Percentiles rank a stretch among this genome's conserved stretches.
phyloP scores from a whole-genome alignment of 1,140 invertebrate species.

The Adoxophyes honmai region DNA sequence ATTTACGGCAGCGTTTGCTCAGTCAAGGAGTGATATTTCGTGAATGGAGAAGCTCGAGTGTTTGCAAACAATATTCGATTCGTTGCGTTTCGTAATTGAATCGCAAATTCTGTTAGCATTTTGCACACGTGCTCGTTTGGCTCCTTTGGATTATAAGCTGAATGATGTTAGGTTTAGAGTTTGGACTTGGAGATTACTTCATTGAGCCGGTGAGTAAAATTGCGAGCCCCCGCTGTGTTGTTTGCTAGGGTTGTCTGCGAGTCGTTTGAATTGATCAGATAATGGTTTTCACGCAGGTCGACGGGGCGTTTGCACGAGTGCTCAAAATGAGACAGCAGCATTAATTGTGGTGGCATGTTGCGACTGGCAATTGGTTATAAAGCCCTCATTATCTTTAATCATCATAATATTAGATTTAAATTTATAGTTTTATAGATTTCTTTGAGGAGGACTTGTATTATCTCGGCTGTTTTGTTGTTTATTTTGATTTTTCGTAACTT shows the following conservation, averaged over 20 bases:
- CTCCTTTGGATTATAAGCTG: slow-evolving; percentile 16
- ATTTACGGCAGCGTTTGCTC: slow-evolving; percentile 35
- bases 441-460: no score
- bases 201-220: slow-evolving; percentile 31
- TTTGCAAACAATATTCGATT: slow-evolving; percentile 20
- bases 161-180: slow-evolving; percentile 17
- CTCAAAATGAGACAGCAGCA: neutral
- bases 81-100: neutral
- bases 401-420: slow-evolving; percentile 19
- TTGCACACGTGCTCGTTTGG: neutral
- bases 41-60: slow-evolving; percentile 19
- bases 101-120: neutral
- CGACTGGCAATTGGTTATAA: no score
- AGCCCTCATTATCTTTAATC: slow-evolving; percentile 2
- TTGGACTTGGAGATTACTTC: neutral
- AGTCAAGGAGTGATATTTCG: slow-evolving; percentile 39
- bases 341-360: no score
- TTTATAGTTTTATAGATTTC: no score
- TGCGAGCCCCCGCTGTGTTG: slow-evolving; percentile 43
- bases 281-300: neutral
- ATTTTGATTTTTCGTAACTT: slow-evolving; percentile 18
- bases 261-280: slow-evolving; percentile 49
- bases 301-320: neutral
- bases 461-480: neutral
- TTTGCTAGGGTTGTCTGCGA: slow-evolving; percentile 49